A percentile compares a stretch with the other conserved stretches of the same genome.
These are phyloP conservation scores for Sciurus vulgaris DNA, from an alignment of 2,797 vertebrate species.

Conservation along the genomic window DNA sequence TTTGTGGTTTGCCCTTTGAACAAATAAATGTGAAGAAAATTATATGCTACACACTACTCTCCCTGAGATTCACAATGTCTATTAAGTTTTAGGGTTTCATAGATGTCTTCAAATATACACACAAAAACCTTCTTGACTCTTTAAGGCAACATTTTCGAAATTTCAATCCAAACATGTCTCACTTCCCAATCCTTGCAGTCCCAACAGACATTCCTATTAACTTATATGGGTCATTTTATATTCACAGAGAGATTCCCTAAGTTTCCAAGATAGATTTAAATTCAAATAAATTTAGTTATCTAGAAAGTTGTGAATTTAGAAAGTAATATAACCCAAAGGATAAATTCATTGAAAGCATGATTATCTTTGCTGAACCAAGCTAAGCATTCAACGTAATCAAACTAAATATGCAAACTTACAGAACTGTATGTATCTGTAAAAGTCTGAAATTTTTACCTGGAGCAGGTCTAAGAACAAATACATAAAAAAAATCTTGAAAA, in stretches of 20 bases:
- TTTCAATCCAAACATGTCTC: neutral
- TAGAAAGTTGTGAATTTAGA: neutral
- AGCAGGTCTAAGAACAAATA: neutral
- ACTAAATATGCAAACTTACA: neutral
- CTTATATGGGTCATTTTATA: neutral
- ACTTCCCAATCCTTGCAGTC: rapidly evolving
- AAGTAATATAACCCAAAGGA: neutral
- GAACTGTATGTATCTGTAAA: too few relatives aligned
- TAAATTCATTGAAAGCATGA: neutral
- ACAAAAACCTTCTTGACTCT: neutral
- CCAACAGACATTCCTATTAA: neutral
- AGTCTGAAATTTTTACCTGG: neutral
- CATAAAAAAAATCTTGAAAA: neutral
- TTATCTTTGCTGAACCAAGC: neutral
- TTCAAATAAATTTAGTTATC: neutral
- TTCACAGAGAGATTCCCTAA: neutral
- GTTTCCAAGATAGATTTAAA: neutral
- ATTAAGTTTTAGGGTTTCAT: neutral
- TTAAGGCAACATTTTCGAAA: neutral
- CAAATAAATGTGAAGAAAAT: neutral
- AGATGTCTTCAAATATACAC: neutral
- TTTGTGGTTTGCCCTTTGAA: neutral
- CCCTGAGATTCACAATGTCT: neutral
- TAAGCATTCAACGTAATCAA: neutral
- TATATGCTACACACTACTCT: neutral